Conservation (phyloP, 1,140 invertebrate genomes). For the Bombyx mori region DNA sequence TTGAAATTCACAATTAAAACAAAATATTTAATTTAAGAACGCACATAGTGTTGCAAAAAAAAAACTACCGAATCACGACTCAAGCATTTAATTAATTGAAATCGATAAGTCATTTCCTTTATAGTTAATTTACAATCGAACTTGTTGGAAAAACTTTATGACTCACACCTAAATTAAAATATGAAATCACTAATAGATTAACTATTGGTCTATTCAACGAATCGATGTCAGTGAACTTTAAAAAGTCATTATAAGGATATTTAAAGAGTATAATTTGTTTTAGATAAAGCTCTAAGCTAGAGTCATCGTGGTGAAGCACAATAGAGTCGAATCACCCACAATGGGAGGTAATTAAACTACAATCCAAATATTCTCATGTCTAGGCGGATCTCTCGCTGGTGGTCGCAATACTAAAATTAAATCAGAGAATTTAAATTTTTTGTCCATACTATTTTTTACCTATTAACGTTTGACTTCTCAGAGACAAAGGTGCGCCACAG, state of each 20-base stretch:
- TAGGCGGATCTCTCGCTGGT: constrained; percentile 51
- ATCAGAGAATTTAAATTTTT: constrained; percentile 20
- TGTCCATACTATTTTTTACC: neutral
- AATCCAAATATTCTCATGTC: constrained; percentile 60
- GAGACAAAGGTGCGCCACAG: too few species aligned
- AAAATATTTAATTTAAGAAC: too few species aligned
- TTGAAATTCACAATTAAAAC: too few species aligned
- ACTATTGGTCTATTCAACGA: constrained; percentile 5
- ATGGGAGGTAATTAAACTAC: constrained; percentile 64
- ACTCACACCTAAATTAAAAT: too few species aligned
- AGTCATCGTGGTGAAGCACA: constrained; percentile 8
- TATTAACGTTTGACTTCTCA: neutral
- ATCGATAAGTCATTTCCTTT: too few species aligned
- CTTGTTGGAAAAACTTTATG: too few species aligned
- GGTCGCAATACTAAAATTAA: constrained; percentile 56
- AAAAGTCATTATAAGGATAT: constrained; percentile 11
- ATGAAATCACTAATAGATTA: too few species aligned
- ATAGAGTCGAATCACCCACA: constrained; percentile 48
- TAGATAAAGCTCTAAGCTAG: neutral
- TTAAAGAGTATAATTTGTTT: constrained; percentile 13
- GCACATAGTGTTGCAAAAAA: too few species aligned
- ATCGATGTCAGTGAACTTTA: constrained; percentile 10
- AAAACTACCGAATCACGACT: too few species aligned
- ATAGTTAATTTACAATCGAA: too few species aligned
- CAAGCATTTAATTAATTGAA: too few species aligned